Evolutionary conservation across 2,113 vertebrate genomes (phyloP), one percentile per base, ranked within the genome.

Genomic region (Pangasianodon gigas): DNA sequence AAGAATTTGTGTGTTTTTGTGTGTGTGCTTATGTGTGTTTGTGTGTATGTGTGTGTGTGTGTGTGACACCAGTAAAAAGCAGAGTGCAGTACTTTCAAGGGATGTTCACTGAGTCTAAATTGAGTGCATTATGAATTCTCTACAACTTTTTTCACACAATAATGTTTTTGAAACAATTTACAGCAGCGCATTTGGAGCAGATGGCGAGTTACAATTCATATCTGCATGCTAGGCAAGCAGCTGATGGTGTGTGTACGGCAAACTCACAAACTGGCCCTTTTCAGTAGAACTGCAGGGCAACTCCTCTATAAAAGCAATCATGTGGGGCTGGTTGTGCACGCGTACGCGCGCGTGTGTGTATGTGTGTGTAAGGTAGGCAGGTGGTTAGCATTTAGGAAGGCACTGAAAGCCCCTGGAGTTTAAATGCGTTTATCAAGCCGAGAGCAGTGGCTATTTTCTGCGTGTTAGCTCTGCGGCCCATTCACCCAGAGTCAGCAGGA

Each of bases 401-500:
- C 80, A 67, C 65, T 77, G 54, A 86, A 89, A 90, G 89, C 37
- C 84, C 81, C 88, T 85, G 37, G 87, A 90, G 86, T 90, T 89
- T 84, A 91, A 91, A 91, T 90, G 90, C 88, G 60, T 88, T 92
- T 91, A 90, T 90, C 90, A 89, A 87, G 88, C 89, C 29, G 87
- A 85, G 90, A 90, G 71, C 89, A 26, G 87, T 81, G 89, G 86
- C 92, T 91, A 91, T 92, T 92, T 92, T 91, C 92, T 92, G 92
- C 90, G 67, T 92, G 92, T 92, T 92, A 92, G 92, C 85, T 51
- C 84, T 54, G 74, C 51, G 79, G 81, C 75, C 87, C 81, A 86
- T 92, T 92, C 87, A 86, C 85, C 51, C 14, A 80, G 84, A 92
- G 92, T 92, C 92, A 92, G 92, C 92, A 91, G 87, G 92, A 92